phyloP scores from a whole-genome alignment of 2,113 vertebrate species.

The Colius striatus region DNA sequence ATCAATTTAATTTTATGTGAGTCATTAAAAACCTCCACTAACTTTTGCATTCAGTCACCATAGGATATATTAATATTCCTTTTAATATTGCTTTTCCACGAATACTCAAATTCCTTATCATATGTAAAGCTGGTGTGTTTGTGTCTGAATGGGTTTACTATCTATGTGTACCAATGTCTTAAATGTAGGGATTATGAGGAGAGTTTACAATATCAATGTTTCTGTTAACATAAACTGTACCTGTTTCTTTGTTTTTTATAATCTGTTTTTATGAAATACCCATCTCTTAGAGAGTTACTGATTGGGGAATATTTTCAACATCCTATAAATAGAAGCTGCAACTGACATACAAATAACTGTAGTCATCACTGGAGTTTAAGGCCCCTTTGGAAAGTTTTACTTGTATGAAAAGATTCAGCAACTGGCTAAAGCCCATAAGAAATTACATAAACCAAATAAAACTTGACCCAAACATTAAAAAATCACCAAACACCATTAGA shows the following conservation, averaged over 20 bases:
- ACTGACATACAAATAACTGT: slow-evolving; percentile 43
- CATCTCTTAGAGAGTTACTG: slow-evolving; percentile 25
- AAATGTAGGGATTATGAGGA: not conserved
- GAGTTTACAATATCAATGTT: not conserved
- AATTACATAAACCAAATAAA: not conserved
- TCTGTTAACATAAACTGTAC: slow-evolving; percentile 17
- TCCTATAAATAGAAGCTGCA: slow-evolving; percentile 43
- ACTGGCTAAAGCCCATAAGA: not conserved
- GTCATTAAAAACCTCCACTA: not conserved
- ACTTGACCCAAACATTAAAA: slow-evolving; percentile 14
- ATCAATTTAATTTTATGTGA: slow-evolving; percentile 3
- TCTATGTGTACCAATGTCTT: not conserved
- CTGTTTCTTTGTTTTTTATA: not conserved
- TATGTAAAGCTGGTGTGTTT: not conserved
- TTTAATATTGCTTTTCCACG: not conserved
- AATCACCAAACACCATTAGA: not conserved
- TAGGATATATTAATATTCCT: not conserved
- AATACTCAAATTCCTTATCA: not conserved
- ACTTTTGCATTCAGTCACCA: not conserved
- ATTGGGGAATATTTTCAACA: slow-evolving; percentile 52
- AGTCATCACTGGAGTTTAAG: slow-evolving; percentile 12
- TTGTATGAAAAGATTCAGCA: not conserved
- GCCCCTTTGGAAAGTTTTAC: slow-evolving; percentile 15
- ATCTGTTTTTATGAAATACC: slow-evolving; percentile 50
- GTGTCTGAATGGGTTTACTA: not conserved